A percentile compares a stretch with the other conserved stretches of the same genome.
phyloP scores from a whole-genome alignment of 1,140 invertebrate species.

The Teleogryllus occipitalis region DNA sequence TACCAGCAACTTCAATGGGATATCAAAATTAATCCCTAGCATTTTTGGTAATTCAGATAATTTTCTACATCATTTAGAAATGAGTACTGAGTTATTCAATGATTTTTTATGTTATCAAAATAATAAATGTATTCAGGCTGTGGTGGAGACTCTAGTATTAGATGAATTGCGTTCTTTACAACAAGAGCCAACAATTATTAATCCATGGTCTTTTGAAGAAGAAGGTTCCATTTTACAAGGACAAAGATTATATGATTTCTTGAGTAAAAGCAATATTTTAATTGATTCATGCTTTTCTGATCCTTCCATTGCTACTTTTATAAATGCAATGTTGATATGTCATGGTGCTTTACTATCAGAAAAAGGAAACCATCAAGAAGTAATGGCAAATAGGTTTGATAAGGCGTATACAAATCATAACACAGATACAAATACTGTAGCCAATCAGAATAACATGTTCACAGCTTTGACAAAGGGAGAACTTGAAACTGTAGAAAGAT shows the following conservation, averaged over 20 bases:
- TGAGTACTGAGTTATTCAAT: neutral
- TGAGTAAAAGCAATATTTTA: conserved; percentile 17
- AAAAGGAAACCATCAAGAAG: conserved; percentile 7
- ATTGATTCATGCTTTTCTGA: conserved; percentile 17
- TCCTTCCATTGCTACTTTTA: neutral
- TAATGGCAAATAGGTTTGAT: neutral
- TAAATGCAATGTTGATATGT: neutral
- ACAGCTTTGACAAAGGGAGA: conserved; percentile 17
- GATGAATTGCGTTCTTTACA: conserved; percentile 18
- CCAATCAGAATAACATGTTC: conserved; percentile 19
- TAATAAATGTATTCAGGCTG: conserved; percentile 16
- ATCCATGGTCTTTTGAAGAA: conserved; percentile 17
- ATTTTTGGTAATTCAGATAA: too few species aligned
- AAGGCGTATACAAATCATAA: too few species aligned
- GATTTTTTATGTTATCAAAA: neutral
- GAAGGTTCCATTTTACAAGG: conserved; percentile 14
- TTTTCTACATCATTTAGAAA: too few species aligned
- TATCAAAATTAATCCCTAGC: too few species aligned
- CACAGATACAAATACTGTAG: neutral
- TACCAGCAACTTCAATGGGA: too few species aligned
- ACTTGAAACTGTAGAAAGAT: conserved; percentile 18
- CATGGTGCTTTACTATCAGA: neutral
- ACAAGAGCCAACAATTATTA: conserved; percentile 12
- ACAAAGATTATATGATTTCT: conserved; percentile 19
- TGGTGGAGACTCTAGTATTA: conserved; percentile 18